Conservation (phyloP, 2,113 vertebrate species). For the Murina feae region DNA sequence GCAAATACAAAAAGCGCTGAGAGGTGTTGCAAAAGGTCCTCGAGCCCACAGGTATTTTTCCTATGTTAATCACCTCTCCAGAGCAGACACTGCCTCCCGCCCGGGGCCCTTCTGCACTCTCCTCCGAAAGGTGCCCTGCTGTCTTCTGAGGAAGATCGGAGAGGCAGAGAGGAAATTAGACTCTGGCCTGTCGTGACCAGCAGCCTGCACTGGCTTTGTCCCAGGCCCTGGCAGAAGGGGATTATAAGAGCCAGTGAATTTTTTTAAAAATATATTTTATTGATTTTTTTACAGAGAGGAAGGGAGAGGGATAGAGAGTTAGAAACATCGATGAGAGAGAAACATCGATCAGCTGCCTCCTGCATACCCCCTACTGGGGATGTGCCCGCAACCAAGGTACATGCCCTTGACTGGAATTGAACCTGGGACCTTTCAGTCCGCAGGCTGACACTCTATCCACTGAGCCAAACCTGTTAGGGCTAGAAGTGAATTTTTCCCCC, state of each 20-base stretch:
- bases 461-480: too few relatives aligned
- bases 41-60: conserved; percentile 48
- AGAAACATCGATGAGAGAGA: too few relatives aligned
- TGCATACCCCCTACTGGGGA: too few relatives aligned
- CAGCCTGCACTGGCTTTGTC: conserved; percentile 65
- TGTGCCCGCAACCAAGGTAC: too few relatives aligned
- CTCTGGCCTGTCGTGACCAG: conserved; percentile 65
- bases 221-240: conserved; percentile 70
- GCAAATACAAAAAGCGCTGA: background rate
- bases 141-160: conserved; percentile 70
- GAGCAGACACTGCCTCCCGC: conserved; percentile 35
- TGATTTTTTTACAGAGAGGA: too few relatives aligned
- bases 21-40: conserved; percentile 1
- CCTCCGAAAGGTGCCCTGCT: conserved; percentile 66
- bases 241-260: conserved; percentile 61
- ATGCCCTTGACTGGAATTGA: too few relatives aligned
- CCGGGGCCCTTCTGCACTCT: conserved; percentile 48
- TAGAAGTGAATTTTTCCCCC: too few relatives aligned
- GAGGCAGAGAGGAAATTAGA: conserved; percentile 71
- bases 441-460: too few relatives aligned
- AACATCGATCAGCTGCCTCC: too few relatives aligned
- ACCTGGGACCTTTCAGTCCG: too few relatives aligned
- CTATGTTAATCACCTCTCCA: conserved; percentile 25
- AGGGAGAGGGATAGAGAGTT: too few relatives aligned
- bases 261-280: too few relatives aligned